Percentiles rank a stretch among this genome's conserved stretches.
phyloP scores from a whole-genome alignment of 2,113 vertebrate genomes.

The Dunckerocampus dactyliophorus region DNA sequence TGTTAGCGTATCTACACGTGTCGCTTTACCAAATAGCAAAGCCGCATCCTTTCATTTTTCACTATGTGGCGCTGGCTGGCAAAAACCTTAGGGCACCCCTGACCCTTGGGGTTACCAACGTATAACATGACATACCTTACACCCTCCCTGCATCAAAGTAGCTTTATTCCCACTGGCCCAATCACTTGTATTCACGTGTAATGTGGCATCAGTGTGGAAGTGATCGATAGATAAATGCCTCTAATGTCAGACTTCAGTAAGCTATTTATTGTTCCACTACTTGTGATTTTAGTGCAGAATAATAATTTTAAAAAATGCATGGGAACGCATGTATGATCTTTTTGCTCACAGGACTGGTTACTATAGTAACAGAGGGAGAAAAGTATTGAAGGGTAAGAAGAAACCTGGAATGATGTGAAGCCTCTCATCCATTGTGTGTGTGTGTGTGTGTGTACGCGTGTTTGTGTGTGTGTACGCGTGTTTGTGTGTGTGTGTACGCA shows the following conservation, averaged over 20 bases:
- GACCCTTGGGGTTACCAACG: too few relatives aligned
- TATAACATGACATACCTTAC: too few relatives aligned
- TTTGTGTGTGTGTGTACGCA: conserved; percentile 30
- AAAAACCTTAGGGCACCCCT: too few relatives aligned
- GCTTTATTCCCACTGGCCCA: not conserved
- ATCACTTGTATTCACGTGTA: not conserved
- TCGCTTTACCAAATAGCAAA: too few relatives aligned
- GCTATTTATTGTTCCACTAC: not conserved
- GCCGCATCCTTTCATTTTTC: too few relatives aligned
- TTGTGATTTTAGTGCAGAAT: not conserved
- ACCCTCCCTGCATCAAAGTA: too few relatives aligned
- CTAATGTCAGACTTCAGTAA: too few relatives aligned
- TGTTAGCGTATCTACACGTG: too few relatives aligned
- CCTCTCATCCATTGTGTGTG: not conserved
- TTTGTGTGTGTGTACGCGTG: not conserved
- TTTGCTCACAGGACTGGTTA: not conserved
- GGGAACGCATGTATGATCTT: not conserved
- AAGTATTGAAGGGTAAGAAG: conserved; percentile 4
- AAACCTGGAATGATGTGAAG: not conserved
- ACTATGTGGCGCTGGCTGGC: too few relatives aligned
- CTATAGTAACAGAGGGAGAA: conserved; percentile 4
- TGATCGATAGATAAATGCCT: too few relatives aligned
- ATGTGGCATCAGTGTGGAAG: too few relatives aligned
- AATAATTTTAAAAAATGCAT: too few relatives aligned
- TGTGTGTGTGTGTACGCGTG: not conserved